Conservation (phyloP, 2,888 invertebrate genomes). For the Brachypalpus laphriformis region DNA sequence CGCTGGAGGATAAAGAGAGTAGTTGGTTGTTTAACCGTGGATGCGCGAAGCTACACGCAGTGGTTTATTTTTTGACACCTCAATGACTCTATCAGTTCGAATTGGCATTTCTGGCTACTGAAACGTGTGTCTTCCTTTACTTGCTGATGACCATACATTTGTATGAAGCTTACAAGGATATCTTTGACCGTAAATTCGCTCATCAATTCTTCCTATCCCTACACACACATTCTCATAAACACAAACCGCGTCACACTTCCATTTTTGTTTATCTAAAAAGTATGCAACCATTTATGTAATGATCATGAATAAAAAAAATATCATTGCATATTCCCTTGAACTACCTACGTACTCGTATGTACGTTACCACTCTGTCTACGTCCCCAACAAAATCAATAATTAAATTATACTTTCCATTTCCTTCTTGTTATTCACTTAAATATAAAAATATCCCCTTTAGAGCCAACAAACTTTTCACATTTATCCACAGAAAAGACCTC, state of each 20-base stretch:
- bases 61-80: too few relatives aligned
- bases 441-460: not conserved
- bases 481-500: not conserved
- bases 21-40: too few relatives aligned
- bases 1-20: too few relatives aligned
- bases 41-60: too few relatives aligned
- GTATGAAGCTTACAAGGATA: too few relatives aligned
- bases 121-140: too few relatives aligned
- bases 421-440: not conserved
- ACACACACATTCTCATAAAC: too few relatives aligned
- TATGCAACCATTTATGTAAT: slow-evolving; percentile 20
- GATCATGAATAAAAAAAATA: not conserved
- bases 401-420: slow-evolving; percentile 11
- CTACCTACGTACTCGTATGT: not conserved
- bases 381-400: slow-evolving; percentile 22
- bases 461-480: slow-evolving; percentile 22
- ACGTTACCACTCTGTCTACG: not conserved
- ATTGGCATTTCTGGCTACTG: too few relatives aligned
- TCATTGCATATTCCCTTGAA: not conserved
- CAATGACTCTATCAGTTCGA: too few relatives aligned
- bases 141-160: too few relatives aligned
- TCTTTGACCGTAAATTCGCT: too few relatives aligned
- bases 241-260: not conserved
- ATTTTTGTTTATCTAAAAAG: not conserved
- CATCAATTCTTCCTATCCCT: too few relatives aligned